Evolutionary conservation across 1,140 invertebrate genomes (phyloP), one percentile per base, ranked within the genome.

Genomic region (Nasonia giraulti): DNA sequence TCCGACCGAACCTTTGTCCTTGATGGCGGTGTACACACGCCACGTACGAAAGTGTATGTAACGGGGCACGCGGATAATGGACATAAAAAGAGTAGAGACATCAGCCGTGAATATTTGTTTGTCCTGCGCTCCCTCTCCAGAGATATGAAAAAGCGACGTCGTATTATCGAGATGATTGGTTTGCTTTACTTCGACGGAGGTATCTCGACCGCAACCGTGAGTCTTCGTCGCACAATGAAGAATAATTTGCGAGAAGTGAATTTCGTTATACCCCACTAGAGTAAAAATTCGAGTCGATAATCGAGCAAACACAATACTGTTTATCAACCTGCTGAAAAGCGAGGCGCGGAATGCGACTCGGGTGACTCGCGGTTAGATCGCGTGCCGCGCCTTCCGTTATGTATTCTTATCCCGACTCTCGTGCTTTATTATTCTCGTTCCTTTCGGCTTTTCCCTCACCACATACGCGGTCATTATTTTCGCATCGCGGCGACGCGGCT

Each of bases 311-410:
- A 55, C 50, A 20, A 62, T 62, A 62, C 17, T 62, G 20, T 69
- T 68, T 80, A 80, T 68, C 23, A 80, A 80, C 20, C 68, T 14
- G 55, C 66, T 79, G 66, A 79, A 78, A 77, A 79, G 11, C 23
- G 55, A 55, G 12, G 17, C 17, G 50, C 17, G 50, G 50, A 55
- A 55, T 55, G 50, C 50, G 77, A 79, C 31, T 79, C 31, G 76
- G 62, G 8, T 27, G 75, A 14, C 78, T 71, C 66, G 66, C 68
- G 69, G 55, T 6, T 27, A 78, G 31, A 68, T 77, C 79, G 50
- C 76, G 85, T 78, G 44, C 14, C 80, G 79, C 40, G 69, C 66
- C 79, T 62, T 31, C 11, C 27, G 68, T 71, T 27, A 31, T 62
- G 17, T 44, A 44, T 44, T 44, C 27, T 71, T 10, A 6, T 40